Evolutionary conservation across 1,140 invertebrate species (phyloP).

Genomic region (Zeugodacus cucurbitae): DNA sequence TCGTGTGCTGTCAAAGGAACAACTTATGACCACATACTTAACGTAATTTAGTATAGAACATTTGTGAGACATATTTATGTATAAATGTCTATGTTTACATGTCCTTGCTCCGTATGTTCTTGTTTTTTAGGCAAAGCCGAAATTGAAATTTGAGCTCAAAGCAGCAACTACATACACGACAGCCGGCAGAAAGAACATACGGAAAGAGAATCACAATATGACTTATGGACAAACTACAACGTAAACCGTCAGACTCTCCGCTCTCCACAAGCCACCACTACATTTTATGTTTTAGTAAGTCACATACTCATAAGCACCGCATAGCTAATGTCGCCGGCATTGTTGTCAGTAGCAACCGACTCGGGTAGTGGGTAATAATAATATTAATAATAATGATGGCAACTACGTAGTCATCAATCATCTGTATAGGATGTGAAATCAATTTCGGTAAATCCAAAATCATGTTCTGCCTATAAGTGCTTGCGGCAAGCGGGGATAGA

Average conservation of each 20-base stretch:
- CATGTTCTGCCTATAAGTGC: neutral
- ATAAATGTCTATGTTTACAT: too few species aligned
- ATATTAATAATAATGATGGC: conserved; percentile 22
- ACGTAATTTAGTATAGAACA: too few species aligned
- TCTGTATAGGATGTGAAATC: neutral
- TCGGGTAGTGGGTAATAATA: neutral
- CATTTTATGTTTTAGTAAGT: neutral
- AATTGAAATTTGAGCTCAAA: neutral
- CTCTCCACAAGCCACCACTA: neutral
- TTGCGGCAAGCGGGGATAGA: too few species aligned
- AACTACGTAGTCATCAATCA: conserved; percentile 33
- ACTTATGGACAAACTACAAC: neutral
- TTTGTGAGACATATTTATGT: too few species aligned
- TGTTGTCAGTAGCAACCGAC: neutral
- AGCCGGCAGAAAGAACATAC: neutral
- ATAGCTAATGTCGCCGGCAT: neutral
- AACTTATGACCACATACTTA: too few species aligned
- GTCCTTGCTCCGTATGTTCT: too few species aligned
- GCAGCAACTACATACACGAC: neutral
- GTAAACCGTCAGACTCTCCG: neutral
- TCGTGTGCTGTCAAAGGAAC: too few species aligned
- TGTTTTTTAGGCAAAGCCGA: neutral
- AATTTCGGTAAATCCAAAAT: conserved; percentile 22
- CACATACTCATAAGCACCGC: neutral
- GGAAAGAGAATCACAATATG: neutral